phyloP scores from a whole-genome alignment of 2,797 vertebrate species.

The Premnoplex brunnescens region DNA sequence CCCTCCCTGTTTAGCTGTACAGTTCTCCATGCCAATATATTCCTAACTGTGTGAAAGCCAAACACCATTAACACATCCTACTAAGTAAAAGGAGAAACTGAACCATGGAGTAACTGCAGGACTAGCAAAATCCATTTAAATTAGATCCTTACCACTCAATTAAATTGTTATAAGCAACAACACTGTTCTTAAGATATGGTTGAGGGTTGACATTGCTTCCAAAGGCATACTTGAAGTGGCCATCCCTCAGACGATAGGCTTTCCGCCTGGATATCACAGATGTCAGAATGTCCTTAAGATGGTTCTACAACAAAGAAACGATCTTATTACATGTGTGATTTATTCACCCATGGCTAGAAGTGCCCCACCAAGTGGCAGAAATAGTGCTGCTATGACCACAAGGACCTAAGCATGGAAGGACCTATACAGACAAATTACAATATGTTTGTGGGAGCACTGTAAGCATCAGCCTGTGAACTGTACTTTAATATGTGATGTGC shows the following conservation, averaged over 20 bases:
- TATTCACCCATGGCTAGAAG: background rate
- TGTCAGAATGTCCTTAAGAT: slow-evolving; percentile 92
- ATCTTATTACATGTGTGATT: background rate
- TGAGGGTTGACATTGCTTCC: slow-evolving; percentile 91
- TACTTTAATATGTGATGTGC: background rate
- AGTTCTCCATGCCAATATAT: background rate
- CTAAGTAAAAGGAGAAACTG: background rate
- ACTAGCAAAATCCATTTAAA: background rate
- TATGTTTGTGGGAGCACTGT: background rate
- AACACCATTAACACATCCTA: background rate
- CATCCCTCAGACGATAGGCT: slow-evolving; percentile 90
- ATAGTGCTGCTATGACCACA: background rate
- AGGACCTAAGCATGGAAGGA: background rate
- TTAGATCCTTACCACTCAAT: slow-evolving; percentile 83
- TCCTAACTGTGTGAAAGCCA: background rate
- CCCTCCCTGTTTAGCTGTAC: background rate
- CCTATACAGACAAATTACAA: background rate
- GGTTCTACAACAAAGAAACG: slow-evolving; percentile 79
- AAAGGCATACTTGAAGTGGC: slow-evolving; percentile 94
- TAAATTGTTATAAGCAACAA: slow-evolving; percentile 88
- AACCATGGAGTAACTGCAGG: background rate
- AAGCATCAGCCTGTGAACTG: background rate
- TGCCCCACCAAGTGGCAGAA: background rate
- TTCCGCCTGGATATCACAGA: slow-evolving; percentile 92
- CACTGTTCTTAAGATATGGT: slow-evolving; percentile 94